Evolutionary conservation across 2,888 invertebrate species (phyloP), one percentile per base, ranked within the genome.

Genomic region (Beris morrisii): DNA sequence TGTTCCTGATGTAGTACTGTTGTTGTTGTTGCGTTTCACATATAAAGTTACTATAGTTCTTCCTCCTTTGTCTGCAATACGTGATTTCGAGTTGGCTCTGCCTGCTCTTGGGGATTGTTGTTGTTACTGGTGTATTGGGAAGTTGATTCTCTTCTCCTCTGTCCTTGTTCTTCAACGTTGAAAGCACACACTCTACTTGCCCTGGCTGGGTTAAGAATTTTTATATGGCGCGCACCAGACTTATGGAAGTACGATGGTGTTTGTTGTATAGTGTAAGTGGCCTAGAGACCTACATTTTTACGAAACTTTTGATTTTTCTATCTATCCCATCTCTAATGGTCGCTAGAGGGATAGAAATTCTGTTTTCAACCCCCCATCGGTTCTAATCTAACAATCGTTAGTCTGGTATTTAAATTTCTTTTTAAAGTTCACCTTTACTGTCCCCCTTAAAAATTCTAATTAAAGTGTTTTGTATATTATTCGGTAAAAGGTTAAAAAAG

Each of bases 251-350:
- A 28, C 54, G 56, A 48, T 65, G 46, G 65, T 65, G 65, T 55
- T 65, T 44, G 65, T 65, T 46, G 48, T 31, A 28, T 56, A 48
- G 65, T 52, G 48, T 45, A 54, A 65, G 56, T 69, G 70, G 70
- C 70, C 70, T 70, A 70, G 69, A 70, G 70, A 70, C 70, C 70
- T 69, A 70, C 68, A 68, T 70, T 69, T 70, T 64, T 43, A 59
- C 50, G 61, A 56, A 68, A 68, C 66, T 66, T 46, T 59, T 61
- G 59, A 54, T 66, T 66, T 66, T 66, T 46, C 65, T 57, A 58
- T 50, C 65, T 61, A 50, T 61, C 61, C 58, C 52, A 43, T 61
- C 44, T 28, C 57, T 38, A 38, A 38, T 38, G 38, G 5, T 38
- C 38, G 9, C 9, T 38, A 38, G 9, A 38, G 38, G 38, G 38